Conservation (phyloP, 1,140 invertebrate species). For the Anastrepha obliqua region DNA sequence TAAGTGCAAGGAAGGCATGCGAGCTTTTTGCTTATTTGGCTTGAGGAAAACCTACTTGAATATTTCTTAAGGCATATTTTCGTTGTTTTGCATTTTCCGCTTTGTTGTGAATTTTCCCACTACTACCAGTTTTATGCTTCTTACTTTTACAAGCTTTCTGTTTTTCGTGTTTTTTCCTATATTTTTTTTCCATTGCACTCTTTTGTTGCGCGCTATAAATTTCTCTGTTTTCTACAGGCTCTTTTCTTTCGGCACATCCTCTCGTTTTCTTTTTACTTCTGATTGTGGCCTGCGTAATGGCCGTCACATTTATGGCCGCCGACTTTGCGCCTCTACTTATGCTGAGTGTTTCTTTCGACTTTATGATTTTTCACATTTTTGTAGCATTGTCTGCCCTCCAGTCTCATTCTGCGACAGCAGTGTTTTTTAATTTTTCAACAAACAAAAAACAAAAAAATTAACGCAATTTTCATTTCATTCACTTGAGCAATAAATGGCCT, state of each 20-base stretch:
- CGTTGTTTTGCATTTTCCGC: background rate
- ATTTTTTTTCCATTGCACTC: background rate
- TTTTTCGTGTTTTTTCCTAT: background rate
- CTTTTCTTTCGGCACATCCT: background rate
- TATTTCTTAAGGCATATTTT: background rate
- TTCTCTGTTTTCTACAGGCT: background rate
- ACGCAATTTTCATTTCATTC: constrained; percentile 4
- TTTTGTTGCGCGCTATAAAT: background rate
- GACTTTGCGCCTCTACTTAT: constrained; percentile 15
- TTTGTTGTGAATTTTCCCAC: background rate
- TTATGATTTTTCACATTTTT: constrained; percentile 41
- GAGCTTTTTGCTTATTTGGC: background rate
- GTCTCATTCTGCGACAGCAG: background rate
- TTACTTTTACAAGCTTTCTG: background rate
- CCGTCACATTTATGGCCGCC: background rate
- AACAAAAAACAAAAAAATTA: background rate
- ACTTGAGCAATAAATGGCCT: background rate
- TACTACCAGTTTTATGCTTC: background rate
- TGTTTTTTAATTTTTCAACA: background rate
- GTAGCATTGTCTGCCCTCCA: background rate
- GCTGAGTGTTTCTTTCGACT: background rate
- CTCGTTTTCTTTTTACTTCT: background rate
- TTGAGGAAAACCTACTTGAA: background rate
- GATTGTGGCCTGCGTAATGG: constrained; percentile 17
- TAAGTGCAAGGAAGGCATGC: background rate